Evolutionary conservation across 2,797 vertebrate species (phyloP).

Genomic region (Parotocinclus haroldoi): DNA sequence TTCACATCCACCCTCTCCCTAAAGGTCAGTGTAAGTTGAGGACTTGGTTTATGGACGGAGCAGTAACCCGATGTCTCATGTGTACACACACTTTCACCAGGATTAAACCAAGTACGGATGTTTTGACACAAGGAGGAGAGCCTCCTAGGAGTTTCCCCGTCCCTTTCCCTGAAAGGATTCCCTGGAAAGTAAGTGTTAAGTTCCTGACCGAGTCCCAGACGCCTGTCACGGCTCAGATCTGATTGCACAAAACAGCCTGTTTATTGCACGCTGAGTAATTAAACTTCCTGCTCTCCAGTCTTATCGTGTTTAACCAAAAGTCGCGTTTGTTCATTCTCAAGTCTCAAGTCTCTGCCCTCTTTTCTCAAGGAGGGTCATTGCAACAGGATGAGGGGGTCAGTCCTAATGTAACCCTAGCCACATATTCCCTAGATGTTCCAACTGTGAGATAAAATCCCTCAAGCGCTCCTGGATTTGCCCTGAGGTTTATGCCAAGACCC

Average conservation of each 20-base stretch:
- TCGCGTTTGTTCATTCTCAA: too few relatives aligned
- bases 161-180: constrained; percentile 27
- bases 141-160: constrained; percentile 27
- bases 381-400: too few relatives aligned
- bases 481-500: too few relatives aligned
- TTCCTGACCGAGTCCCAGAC: constrained; percentile 9
- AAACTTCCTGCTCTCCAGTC: constrained; percentile 27
- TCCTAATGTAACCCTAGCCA: too few relatives aligned
- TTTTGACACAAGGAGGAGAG: constrained; percentile 36
- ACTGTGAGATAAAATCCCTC: too few relatives aligned
- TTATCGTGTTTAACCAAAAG: constrained; percentile 20
- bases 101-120: not conserved
- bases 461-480: too few relatives aligned
- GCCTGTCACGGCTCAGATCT: constrained; percentile 1
- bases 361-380: too few relatives aligned
- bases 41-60: constrained; percentile 57
- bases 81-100: constrained; percentile 5
- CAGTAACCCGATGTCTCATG: constrained; percentile 49
- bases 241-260: constrained; percentile 6
- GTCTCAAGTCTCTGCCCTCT: too few relatives aligned
- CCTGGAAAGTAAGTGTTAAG: constrained; percentile 37
- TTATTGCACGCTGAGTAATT: constrained; percentile 34
- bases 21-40: constrained; percentile 43
- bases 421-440: too few relatives aligned
- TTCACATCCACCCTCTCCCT: constrained; percentile 23